phyloP scores from a whole-genome alignment of 2,888 invertebrate species.

The Clanis bilineata region DNA sequence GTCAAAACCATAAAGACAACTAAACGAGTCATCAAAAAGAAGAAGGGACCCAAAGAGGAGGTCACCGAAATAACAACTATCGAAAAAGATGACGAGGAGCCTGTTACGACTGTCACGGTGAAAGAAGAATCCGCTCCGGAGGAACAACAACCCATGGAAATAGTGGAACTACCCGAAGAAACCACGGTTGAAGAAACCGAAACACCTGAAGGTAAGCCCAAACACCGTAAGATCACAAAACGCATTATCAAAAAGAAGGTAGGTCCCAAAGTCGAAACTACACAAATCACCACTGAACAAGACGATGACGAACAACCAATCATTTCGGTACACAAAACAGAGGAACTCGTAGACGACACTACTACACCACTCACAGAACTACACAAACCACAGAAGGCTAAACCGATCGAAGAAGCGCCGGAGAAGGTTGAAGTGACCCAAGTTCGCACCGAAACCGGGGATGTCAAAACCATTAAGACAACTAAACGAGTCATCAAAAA shows the following conservation, averaged over 20 bases:
- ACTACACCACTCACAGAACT: background rate
- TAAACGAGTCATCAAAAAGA: background rate
- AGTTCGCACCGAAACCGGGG: background rate
- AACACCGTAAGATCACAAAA: background rate
- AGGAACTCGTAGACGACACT: background rate
- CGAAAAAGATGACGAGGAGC: background rate
- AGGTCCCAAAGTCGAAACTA: background rate
- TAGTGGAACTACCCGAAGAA: background rate
- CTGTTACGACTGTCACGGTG: background rate
- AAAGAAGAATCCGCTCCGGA: background rate
- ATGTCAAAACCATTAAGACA: background rate
- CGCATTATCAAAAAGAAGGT: background rate
- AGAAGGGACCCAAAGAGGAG: background rate
- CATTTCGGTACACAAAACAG: background rate
- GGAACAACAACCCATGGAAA: background rate
- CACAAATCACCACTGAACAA: background rate
- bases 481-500: background rate
- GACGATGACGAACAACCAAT: background rate
- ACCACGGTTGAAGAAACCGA: background rate
- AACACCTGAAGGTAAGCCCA: background rate
- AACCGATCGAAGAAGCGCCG: background rate
- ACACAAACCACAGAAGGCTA: background rate
- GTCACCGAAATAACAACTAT: background rate
- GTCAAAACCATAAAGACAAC: background rate
- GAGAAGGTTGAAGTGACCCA: background rate